Base-by-base conservation (phyloP, 2,113 vertebrate genomes). In the Leuciscus idus region DNA sequence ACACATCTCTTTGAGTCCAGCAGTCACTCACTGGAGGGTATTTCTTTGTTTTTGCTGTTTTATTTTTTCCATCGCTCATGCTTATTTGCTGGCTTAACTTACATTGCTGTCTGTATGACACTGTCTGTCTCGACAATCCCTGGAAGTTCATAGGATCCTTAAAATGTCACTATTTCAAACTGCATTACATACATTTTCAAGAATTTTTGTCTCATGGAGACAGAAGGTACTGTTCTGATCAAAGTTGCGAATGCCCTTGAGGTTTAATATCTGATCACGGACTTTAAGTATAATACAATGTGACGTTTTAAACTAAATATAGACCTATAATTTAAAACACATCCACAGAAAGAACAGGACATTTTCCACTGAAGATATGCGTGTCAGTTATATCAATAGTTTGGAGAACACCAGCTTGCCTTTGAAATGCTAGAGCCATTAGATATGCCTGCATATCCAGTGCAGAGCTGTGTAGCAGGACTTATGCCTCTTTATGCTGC, bases 1-100 rank as follows among this genome's bases (percentile, higher is more conserved):
- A 33, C 72, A 13, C 62, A 13, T 50, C 43, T 70, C 62, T 81
- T 28, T 33, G 46, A 82, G 62, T 36, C 21, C 46, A 36, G 80
- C 62, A 21, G 61, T 82, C 80, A 57, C 59, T 30, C 61, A 85
- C 79, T 57, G 59, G 46, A 82, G 62, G 80, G 19, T 28, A 36
- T 57, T 52, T 23, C 83, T 68, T 64, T 59, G 19, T 62, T 81
- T 75, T 55, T n/a, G 13, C 61, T 10, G 43, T 15, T 33, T 36
- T 33, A 62, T 78, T 48, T 68, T 52, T 68, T 66, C 7, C 1
- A 39, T 28, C 43, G 50, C 43, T 52, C 26, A 52, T 82, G 62
- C 62, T n/a, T 68, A 52, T 50, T 52, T 66, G 39, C 59, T 28
- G 39, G 79, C 21, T 48, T 30, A 28, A 39, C 4, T 46, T 11